Base-by-base conservation (phyloP, 2,888 invertebrate species). In the Andrena camellia region DNA sequence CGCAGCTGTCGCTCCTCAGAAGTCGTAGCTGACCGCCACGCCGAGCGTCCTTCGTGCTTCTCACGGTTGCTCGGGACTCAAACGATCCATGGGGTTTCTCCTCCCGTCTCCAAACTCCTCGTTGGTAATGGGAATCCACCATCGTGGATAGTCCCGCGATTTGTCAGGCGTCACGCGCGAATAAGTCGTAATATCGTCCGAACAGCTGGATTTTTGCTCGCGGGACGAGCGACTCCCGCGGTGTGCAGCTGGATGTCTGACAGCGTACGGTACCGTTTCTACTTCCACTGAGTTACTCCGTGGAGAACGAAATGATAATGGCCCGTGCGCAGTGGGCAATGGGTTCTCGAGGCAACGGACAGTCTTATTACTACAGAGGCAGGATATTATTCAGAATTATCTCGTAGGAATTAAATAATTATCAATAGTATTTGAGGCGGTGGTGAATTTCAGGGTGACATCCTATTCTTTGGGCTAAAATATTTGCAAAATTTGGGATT, bases 1-100 rank as follows among this genome's bases (percentile, higher is more conserved):
- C 84, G 86, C 87, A 86, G 86, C 87, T 87, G 90, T 81, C 84
- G 81, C 77, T 83, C 78, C 77, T 74, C 66, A 79, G 64, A 74
- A 73, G 71, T 71, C 54, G 57, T 68, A 67, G 71, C 77, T 78
- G 67, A 48, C 81, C 78, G 78, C 59, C 26, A 62, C 50, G 52
- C 23, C 10, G 59, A 52, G 60, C 57, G 80, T 85, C 84, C 80
- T 83, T 76, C 78, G 79, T 68, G 69, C 82, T 81, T 88, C 86
- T 85, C 84, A 84, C 86, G 83, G 59, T 83, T 75, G 75, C 81
- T 57, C 35, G 64, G 77, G 57, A 83, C 68, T 63, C 73, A 29
- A 59, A 26, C 42, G 77, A 75, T 76, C 83, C 29, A 64, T 63
- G 70, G 83, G 83, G 81, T 64, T 60, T 10, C 81, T 17, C 31